Evolutionary conservation across 2,888 invertebrate genomes (phyloP).

Genomic region (Polydrusus cervinus): DNA sequence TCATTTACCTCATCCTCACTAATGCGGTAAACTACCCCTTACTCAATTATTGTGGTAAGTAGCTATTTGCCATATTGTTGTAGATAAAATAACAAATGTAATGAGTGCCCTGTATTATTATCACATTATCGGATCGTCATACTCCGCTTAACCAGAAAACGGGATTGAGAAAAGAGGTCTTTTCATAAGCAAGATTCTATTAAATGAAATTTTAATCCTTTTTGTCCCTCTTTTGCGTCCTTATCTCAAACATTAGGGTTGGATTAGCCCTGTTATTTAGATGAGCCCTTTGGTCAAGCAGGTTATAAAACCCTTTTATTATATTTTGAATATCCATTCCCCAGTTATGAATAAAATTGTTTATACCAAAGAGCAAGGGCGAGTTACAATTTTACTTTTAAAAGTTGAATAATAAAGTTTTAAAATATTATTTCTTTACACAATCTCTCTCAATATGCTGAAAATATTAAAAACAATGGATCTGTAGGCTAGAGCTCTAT

Average conservation of each 20-base stretch:
- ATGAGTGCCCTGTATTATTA: no score
- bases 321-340: conserved; percentile 33
- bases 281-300: conserved; percentile 43
- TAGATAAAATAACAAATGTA: no score
- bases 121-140: conserved; percentile 14
- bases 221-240: conserved; percentile 31
- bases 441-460: no score
- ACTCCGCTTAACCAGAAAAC: conserved; percentile 21
- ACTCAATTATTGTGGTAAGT: no score
- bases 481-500: no score
- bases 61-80: no score
- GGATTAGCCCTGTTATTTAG: conserved; percentile 45
- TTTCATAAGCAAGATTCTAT: conserved; percentile 39
- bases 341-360: conserved; percentile 37
- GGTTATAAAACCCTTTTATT: conserved; percentile 37
- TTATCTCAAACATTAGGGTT: conserved; percentile 50
- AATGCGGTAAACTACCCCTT: no score
- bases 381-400: conserved; percentile 32
- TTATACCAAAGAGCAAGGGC: background rate
- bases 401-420: background rate
- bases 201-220: conserved; percentile 48
- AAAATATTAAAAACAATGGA: no score
- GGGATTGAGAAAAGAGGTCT: background rate
- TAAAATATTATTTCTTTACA: background rate
- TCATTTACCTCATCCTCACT: no score